Base-by-base conservation (phyloP, 1,140 invertebrate genomes). In the Aphis gossypii region DNA sequence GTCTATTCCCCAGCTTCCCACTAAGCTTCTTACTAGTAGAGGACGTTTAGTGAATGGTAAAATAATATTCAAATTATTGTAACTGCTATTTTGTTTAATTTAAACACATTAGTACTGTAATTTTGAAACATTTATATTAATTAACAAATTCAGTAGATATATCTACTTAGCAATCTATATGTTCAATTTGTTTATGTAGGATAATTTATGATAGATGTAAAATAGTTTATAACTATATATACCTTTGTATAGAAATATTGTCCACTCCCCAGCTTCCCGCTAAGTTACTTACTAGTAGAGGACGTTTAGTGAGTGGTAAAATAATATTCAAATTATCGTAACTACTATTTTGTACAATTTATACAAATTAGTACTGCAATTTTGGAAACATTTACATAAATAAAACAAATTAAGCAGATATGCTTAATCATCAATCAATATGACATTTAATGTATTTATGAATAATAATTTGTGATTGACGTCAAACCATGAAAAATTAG, bases 301-400 rank as follows among this genome's bases (percentile, higher is more conserved):
- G 60, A 68, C 60, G 60, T 68, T 68, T 68, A 68, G 60, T 68
- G 60, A n/a, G 30, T 68, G 60, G 60, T 68, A 68, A 68, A 68
- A 68, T 18, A 68, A n/a, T 68, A n/a, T 68, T n/a, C 60, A 68
- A 18, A n/a, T n/a, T 68, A 68, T 68, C 60, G 60, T 68, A 68
- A 68, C 60, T 68, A 68, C 14, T 18, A 68, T n/a, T 68, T 68
- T 68, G 89, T 90, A 23, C 9, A 8, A 18, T 14, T 14, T 48
- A 14, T 14, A n/a, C 60, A 68, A 68, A 68, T 5, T 90, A 90
- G 54, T 90, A 90, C 25, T 90, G 54, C 54, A 90, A 41, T 23
- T 90, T 90, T n/a, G 54, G 41, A 60, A 68, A 90, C 56, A 90
- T 44, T 54, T 30, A 25, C 9, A 21, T 83, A 25, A 60, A 25